Percentiles rank a stretch among this genome's conserved stretches.
Conservation (phyloP, 2,888 invertebrate species). For the Thereva unica region DNA sequence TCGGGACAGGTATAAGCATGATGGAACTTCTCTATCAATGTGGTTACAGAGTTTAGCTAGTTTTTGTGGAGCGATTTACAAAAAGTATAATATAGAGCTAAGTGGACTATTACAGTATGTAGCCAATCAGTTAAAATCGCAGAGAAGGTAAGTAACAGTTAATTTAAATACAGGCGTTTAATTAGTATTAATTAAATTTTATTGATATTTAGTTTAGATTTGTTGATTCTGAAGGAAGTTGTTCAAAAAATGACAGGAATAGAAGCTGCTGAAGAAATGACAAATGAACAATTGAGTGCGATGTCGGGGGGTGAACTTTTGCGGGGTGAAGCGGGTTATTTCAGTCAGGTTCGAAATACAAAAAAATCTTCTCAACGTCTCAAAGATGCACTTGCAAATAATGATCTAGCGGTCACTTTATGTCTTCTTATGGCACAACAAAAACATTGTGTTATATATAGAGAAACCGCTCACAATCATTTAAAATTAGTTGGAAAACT, state of each 20-base stretch:
- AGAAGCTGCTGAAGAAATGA: conserved; percentile 95
- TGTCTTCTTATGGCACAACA: conserved; percentile 97
- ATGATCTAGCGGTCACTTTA: conserved; percentile 89
- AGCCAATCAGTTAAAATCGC: conserved; percentile 93
- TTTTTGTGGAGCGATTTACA: conserved; percentile 95
- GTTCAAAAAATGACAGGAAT: conserved; percentile 99
- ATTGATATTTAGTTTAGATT: conserved; percentile 71
- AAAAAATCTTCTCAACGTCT: conserved; percentile 92
- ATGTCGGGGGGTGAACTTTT: conserved; percentile 96
- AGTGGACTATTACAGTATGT: conserved; percentile 95
- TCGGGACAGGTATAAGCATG: conserved; percentile 78
- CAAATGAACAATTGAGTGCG: conserved; percentile 92
- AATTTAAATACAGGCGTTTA: background rate
- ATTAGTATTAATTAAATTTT: conserved; percentile 27
- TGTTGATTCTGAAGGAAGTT: conserved; percentile 92
- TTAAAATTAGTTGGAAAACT: conserved; percentile 85
- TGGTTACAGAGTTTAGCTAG: conserved; percentile 95
- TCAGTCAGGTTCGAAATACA: conserved; percentile 94
- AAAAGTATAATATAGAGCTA: conserved; percentile 95
- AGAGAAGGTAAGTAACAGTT: conserved; percentile 73
- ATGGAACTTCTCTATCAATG: conserved; percentile 87
- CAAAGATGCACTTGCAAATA: conserved; percentile 92
- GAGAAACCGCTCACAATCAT: conserved; percentile 78
- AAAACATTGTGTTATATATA: conserved; percentile 91
- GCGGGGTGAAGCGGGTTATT: conserved; percentile 94